phyloP scores from a whole-genome alignment of 2,113 vertebrate species.

The Danionella cerebrum region DNA sequence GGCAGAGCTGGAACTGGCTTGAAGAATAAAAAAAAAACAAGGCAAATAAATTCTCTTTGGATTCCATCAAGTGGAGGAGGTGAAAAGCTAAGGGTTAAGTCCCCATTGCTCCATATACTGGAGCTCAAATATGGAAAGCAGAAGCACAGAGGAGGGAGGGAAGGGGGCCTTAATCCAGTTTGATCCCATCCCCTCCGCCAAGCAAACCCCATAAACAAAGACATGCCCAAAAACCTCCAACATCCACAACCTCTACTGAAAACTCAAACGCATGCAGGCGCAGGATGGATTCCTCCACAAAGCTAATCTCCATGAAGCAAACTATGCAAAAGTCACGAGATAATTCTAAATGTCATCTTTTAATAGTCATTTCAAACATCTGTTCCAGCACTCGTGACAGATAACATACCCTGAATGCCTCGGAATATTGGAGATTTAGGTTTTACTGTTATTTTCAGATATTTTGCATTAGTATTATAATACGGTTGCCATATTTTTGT shows the following conservation, averaged over 20 bases:
- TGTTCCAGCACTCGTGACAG: neutral
- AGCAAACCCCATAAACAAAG: conserved; percentile 33
- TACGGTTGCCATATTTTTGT: no score
- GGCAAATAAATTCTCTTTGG: neutral
- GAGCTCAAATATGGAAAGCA: conserved; percentile 34
- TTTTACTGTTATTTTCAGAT: no score
- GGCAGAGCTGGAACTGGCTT: neutral
- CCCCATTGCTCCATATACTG: conserved; percentile 51
- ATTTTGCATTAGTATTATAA: no score
- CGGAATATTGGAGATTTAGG: no score
- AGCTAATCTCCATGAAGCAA: conserved; percentile 24
- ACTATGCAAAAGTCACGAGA: conserved; percentile 6
- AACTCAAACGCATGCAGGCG: conserved; percentile 2
- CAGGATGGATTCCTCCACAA: neutral
- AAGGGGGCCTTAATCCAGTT: conserved; percentile 39
- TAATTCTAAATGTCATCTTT: conserved; percentile 39
- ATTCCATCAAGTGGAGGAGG: conserved; percentile 25
- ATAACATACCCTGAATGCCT: conserved; percentile 19
- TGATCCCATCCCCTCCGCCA: conserved; percentile 37
- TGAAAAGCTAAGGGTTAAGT: conserved; percentile 48
- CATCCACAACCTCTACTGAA: conserved; percentile 20
- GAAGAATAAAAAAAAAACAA: no score
- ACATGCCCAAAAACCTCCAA: conserved; percentile 39
- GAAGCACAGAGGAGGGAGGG: conserved; percentile 5
- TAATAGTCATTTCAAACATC: conserved; percentile 24